Percentiles rank a stretch among this genome's conserved stretches.
phyloP scores from a whole-genome alignment of 2,113 vertebrate species.

The Sphyrna mokarran region DNA sequence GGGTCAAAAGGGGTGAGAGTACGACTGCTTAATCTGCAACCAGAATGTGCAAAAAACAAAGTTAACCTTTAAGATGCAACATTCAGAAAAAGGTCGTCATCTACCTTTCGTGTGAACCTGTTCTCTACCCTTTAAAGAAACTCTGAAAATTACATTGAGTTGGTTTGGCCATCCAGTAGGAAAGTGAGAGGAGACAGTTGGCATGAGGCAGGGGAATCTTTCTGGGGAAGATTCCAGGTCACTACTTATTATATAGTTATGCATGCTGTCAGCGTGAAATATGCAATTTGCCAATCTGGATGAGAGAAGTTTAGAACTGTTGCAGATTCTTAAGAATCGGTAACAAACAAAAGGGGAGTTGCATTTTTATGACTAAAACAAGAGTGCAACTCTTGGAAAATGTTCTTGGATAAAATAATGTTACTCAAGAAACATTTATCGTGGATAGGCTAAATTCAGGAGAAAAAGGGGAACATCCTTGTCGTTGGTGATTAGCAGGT shows the following conservation, averaged over 20 bases:
- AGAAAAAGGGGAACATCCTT: background rate
- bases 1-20: constrained; percentile 58
- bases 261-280: background rate
- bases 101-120: background rate
- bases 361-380: background rate
- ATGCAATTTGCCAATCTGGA: background rate
- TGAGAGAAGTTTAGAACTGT: background rate
- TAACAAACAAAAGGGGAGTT: background rate
- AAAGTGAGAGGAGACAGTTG: background rate
- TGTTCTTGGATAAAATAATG: background rate
- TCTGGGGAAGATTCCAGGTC: background rate
- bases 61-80: background rate
- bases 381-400: background rate
- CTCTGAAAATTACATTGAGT: background rate
- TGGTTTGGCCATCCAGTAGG: background rate
- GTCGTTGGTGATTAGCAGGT: background rate
- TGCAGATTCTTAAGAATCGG: background rate
- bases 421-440: background rate
- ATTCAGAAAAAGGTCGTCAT: background rate
- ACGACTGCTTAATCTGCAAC: background rate
- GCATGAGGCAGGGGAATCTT: background rate
- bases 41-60: background rate
- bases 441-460: background rate
- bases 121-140: background rate
- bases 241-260: background rate